A percentile compares a stretch with the other conserved stretches of the same genome.
Conservation (phyloP, 92 coral and sea anemone species). For the Epizoanthus scotinus region DNA sequence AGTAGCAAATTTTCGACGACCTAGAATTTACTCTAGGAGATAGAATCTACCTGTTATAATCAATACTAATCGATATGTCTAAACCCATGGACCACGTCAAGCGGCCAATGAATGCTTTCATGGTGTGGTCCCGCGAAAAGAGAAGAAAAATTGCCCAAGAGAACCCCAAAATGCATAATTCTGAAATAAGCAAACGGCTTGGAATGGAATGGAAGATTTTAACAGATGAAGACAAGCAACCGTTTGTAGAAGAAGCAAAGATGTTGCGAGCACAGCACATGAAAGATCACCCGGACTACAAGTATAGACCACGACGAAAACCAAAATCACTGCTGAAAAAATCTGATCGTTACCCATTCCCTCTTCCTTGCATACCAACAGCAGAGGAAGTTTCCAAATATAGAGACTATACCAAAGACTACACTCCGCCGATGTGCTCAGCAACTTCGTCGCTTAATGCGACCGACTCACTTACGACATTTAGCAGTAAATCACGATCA, state of each 20-base stretch:
- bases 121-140: constrained; percentile 99
- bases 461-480: constrained; percentile 66
- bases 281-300: constrained; percentile 98
- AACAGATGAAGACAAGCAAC: constrained; percentile 91
- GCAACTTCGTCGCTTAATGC: constrained; percentile 79
- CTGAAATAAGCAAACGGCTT: constrained; percentile 96
- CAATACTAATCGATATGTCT: constrained; percentile 54
- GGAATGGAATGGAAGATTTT: constrained; percentile 97
- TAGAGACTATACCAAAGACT: constrained; percentile 47
- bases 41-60: constrained; percentile 19
- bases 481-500: constrained; percentile 78
- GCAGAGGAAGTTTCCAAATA: constrained; percentile 88
- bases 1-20: constrained; percentile 65
- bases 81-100: constrained; percentile 90
- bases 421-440: constrained; percentile 58
- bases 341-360: constrained; percentile 94
- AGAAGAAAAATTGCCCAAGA: constrained; percentile 99
- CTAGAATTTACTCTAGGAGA: constrained; percentile 89
- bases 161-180: constrained; percentile 99
- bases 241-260: constrained; percentile 97
- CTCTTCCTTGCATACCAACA: constrained; percentile 89
- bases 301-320: constrained; percentile 96
- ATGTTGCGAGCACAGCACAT: constrained; percentile 92
- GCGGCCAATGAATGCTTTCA: constrained; percentile 98
- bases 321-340: constrained; percentile 98